Percentiles rank a stretch among this genome's conserved stretches.
These are phyloP conservation scores for Oryzaephilus surinamensis DNA, from an alignment of 1,140 invertebrate species.

Conservation along the genomic window DNA sequence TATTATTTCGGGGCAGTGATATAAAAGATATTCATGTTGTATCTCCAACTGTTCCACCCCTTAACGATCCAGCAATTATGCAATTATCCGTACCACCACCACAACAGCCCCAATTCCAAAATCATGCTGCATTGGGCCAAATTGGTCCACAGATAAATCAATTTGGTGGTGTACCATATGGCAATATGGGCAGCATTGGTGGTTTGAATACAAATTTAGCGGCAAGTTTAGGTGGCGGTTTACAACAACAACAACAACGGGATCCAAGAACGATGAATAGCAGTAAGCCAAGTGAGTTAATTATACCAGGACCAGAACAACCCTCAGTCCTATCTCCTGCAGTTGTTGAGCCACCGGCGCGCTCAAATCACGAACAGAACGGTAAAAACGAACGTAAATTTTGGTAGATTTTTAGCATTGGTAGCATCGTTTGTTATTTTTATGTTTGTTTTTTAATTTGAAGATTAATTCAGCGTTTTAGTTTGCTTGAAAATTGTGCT, in stretches of 20 bases:
- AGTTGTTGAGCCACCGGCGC: constrained; percentile 26
- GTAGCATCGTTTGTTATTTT: too few relatives aligned
- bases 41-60: constrained; percentile 64
- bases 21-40: constrained; percentile 98
- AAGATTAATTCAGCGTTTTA: too few relatives aligned
- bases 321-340: constrained; percentile 24
- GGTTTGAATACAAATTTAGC: too few relatives aligned
- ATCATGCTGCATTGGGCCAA: constrained; percentile 44
- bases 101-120: constrained; percentile 41
- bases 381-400: constrained; percentile 40
- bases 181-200: constrained; percentile 38
- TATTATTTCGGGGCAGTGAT: constrained; percentile 93
- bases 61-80: constrained; percentile 91
- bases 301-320: constrained; percentile 42
- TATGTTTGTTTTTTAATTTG: too few relatives aligned
- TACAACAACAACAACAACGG: too few relatives aligned
- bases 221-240: constrained; percentile 31
- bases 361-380: constrained; percentile 32
- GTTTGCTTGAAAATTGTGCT: too few relatives aligned
- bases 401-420: constrained; percentile 11
- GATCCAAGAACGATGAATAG: not conserved
- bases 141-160: constrained; percentile 42
- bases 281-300: constrained; percentile 65
- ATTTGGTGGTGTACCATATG: constrained; percentile 27
- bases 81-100: constrained; percentile 68